These are phyloP conservation scores for Burhinus bistriatus DNA, from an alignment of 2,113 vertebrate genomes.

Conservation along the genomic window DNA sequence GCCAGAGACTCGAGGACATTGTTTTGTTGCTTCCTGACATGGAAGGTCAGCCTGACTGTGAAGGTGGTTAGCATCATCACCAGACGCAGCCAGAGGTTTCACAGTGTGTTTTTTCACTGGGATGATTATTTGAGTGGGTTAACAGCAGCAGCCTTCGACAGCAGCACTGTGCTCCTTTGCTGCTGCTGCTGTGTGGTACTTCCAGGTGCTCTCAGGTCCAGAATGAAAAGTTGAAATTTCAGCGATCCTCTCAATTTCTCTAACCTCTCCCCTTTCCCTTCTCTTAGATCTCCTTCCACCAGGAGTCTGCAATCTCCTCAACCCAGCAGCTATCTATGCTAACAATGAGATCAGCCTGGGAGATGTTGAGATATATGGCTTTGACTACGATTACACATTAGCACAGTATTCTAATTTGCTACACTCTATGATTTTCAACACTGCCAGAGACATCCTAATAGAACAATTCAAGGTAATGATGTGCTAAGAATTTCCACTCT, in stretches of 20 bases:
- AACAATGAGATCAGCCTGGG: constrained; percentile 83
- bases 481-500: background rate
- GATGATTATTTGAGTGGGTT: background rate
- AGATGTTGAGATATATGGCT: constrained; percentile 82
- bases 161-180: background rate
- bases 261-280: background rate
- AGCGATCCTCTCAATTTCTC: background rate
- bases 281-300: constrained; percentile 80
- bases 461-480: constrained; percentile 79
- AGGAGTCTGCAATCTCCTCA: constrained; percentile 80
- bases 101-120: background rate
- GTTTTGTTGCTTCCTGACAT: background rate
- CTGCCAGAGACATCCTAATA: constrained; percentile 81
- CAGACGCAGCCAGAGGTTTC: background rate
- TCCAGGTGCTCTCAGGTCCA: background rate
- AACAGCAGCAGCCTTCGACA: accelerated
- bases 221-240: background rate
- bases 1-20: background rate
- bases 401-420: constrained; percentile 79
- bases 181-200: background rate
- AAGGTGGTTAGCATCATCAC: background rate
- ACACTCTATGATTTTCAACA: constrained; percentile 80
- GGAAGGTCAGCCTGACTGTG: background rate
- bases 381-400: constrained; percentile 81
- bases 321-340: constrained; percentile 77